Evolutionary conservation across 2,888 invertebrate species (phyloP), one percentile per base, ranked within the genome.

Genomic region (Hermaeophaga mercurialis): DNA sequence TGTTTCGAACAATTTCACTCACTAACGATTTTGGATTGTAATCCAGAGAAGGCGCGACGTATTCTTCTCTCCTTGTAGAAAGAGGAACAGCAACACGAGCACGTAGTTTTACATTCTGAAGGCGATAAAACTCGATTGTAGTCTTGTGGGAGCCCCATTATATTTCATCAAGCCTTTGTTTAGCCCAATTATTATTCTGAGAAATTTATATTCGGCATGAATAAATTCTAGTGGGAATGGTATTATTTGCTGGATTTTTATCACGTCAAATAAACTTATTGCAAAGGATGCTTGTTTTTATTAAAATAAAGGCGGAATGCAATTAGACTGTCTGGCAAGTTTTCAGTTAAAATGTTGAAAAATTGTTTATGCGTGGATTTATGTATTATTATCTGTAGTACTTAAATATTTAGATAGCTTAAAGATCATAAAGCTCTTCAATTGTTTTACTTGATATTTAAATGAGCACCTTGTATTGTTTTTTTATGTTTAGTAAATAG

Each of bases 91-190:
- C 43, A 18, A 43, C 43, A 43, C 43, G 14, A 43, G 52, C 52
- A 52, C 52, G 57, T 52, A 61, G 66, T 66, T 66, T 70, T 68
- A 67, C 60, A 65, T 63, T 59, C 61, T 54, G 58, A 58, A 61
- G 59, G 66, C 66, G 62, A 64, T 62, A 64, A 68, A 68, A 66
- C 66, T 63, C 67, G 68, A 70, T 70, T 66, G 65, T 64, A 58
- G 54, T 56, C 63, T 60, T 47, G 54, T 56, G 62, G 54, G 63
- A 66, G 54, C 58, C 57, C 61, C 58, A 63, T 65, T 62, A 62
- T 63, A 61, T 66, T 67, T 62, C 62, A 66, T 60, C 63, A 66
- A 59, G 56, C 61, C 59, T 65, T 66, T 66, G 64, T 66, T 64
- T 64, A 53, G 59, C 61, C 56, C 61, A 59, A 63, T 64, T 63